These are phyloP conservation scores for Hystrix brachyura DNA, from an alignment of 2,113 vertebrate genomes.

Conservation along the genomic window DNA sequence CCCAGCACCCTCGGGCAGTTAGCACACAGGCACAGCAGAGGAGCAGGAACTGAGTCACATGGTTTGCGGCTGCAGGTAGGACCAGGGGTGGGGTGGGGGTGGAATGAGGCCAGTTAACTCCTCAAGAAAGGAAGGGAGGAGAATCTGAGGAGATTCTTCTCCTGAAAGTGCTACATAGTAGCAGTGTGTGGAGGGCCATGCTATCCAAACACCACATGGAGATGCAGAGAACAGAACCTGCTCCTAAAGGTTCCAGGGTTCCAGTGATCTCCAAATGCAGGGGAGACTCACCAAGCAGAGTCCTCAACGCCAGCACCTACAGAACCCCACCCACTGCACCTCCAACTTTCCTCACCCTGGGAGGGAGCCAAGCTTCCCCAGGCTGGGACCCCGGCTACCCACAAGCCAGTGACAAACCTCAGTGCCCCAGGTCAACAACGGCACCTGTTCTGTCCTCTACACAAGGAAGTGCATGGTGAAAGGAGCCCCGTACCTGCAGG, in stretches of 20 bases:
- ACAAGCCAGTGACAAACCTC: neutral
- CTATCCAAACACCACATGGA: neutral
- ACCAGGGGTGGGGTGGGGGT: neutral
- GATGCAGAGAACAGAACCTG: accelerated
- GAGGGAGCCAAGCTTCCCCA: neutral
- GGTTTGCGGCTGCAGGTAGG: neutral
- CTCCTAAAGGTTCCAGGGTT: no score
- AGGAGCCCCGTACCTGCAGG: constrained; percentile 91
- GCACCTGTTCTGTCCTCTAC: neutral
- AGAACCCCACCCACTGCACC: neutral
- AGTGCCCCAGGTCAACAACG: neutral
- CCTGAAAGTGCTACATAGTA: neutral
- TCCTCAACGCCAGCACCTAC: neutral
- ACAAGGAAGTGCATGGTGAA: neutral
- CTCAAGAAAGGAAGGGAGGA: neutral
- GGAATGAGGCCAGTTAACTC: neutral
- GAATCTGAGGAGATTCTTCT: neutral
- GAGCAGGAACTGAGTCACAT: neutral
- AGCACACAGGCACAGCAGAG: no score
- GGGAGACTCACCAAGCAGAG: neutral
- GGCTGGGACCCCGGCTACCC: neutral
- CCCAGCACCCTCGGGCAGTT: neutral
- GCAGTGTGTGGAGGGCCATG: neutral
- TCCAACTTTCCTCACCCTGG: neutral
- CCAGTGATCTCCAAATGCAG: no score